Base-by-base conservation (phyloP, 2,888 invertebrate genomes). In the Cetonia aurata region DNA sequence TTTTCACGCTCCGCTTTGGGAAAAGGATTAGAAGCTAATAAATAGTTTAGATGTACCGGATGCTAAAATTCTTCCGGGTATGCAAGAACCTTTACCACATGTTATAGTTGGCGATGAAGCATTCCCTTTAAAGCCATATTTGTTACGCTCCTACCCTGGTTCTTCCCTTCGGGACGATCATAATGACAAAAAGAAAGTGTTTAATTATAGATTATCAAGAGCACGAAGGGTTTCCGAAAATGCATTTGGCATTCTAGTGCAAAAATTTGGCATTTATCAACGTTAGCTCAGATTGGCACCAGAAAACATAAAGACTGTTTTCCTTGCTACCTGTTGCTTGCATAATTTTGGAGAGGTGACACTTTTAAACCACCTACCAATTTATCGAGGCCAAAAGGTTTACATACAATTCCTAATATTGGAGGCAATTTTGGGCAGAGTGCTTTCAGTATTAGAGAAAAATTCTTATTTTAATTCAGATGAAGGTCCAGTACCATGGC, bases 161-260 rank as follows among this genome's bases (percentile, higher is more conserved):
- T 44, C 44, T n/a, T 25, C 25, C 25, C 25, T 25, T 25, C 44
- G 13, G 44, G 10, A 13, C 12, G 13, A 44, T 44, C 12, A 13
- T 10, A 13, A 44, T 44, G 44, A n/a, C 13, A 13, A 13, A 44
- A 44, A 13, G 13, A 44, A 13, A 44, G 13, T 13, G 13, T 44
- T 44, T 44, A 44, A 44, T 44, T 44, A 44, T 13, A 10, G 44
- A 44, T 44, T 44, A 44, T 44, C 44, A 44, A 44, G 44, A 10
- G 44, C 44, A 10, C 10, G 44, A 44, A 44, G 44, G 13, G 44
- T 44, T 44, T 44, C 44, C 10, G 44, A 44, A 13, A 44, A 44
- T 13, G 44, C 44, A 13, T 44, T 44, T 44, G 44, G 44, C 13
- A 44, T 44, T n/a, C 44, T 44, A 44, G 10, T 6, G 44, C 44